phyloP scores from a whole-genome alignment of 2,113 vertebrate genomes.

The Myrmecophaga tridactyla region DNA sequence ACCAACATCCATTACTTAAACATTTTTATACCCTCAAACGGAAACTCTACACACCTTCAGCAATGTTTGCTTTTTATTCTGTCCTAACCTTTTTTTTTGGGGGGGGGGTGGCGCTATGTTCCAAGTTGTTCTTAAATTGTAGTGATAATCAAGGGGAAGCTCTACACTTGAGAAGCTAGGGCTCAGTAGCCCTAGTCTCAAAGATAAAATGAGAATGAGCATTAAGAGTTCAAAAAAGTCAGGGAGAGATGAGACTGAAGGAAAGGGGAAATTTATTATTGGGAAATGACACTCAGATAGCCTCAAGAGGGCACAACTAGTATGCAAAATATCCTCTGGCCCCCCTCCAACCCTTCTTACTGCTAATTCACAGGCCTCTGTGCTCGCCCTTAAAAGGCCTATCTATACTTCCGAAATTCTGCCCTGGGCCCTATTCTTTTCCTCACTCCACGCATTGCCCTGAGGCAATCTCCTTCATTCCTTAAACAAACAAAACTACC shows the following conservation, averaged over 20 bases:
- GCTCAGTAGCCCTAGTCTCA: not conserved
- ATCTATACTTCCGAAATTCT: not conserved
- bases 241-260: not conserved
- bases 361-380: not conserved
- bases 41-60: no score
- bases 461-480: not conserved
- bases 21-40: no score
- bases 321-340: not conserved
- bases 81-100: not conserved
- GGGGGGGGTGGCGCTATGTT: not conserved
- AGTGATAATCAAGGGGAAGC: not conserved
- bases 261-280: conserved; percentile 9
- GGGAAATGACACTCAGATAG: not conserved
- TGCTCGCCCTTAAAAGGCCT: not conserved
- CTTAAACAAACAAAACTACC: conserved; percentile 25
- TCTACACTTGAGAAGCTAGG: not conserved
- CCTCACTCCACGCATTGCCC: not conserved
- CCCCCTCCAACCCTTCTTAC: not conserved
- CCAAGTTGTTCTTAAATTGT: conserved; percentile 12
- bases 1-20: no score
- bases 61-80: not conserved
- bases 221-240: not conserved
- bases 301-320: conserved; percentile 57
- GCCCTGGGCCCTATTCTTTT: not conserved
- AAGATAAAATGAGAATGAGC: not conserved